phyloP scores from a whole-genome alignment of 2,113 vertebrate species.

The Triplophysa rosa region DNA sequence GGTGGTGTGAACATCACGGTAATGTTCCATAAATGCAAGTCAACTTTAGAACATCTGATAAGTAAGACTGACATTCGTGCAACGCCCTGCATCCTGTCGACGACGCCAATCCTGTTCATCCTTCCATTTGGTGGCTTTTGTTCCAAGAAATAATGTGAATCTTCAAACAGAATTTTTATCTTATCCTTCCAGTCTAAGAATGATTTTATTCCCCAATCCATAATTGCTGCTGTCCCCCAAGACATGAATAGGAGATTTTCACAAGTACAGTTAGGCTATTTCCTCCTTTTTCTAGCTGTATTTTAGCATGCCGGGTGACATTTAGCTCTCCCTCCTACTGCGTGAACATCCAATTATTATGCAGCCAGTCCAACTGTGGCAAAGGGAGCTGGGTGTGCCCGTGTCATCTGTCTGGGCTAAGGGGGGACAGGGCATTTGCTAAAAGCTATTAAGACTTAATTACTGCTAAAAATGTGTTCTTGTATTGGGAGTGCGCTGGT shows the following conservation, averaged over 20 bases:
- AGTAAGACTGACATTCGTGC: background rate
- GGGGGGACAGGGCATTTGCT: slow-evolving; percentile 11
- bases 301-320: slow-evolving; percentile 36
- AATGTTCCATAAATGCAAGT: too few species aligned
- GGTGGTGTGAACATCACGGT: too few species aligned
- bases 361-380: slow-evolving; percentile 30
- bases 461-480: slow-evolving; percentile 38
- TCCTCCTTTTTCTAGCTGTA: slow-evolving; percentile 36
- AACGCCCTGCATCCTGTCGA: background rate
- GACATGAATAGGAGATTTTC: slow-evolving; percentile 19
- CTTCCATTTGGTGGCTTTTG: background rate
- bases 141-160: background rate
- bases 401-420: slow-evolving; percentile 7
- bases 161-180: slow-evolving; percentile 25
- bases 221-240: slow-evolving; percentile 37
- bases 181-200: slow-evolving; percentile 43
- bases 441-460: slow-evolving; percentile 46
- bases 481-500: slow-evolving; percentile 17
- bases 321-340: slow-evolving; percentile 24
- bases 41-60: too few species aligned
- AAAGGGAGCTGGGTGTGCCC: background rate
- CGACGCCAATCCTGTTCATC: background rate
- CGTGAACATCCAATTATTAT: slow-evolving; percentile 23
- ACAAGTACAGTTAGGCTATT: slow-evolving; percentile 17
- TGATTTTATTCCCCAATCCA: slow-evolving; percentile 45